A percentile compares a stretch with the other conserved stretches of the same genome.
phyloP scores from a whole-genome alignment of 2,888 invertebrate genomes.

The Eupithecia centaureata region DNA sequence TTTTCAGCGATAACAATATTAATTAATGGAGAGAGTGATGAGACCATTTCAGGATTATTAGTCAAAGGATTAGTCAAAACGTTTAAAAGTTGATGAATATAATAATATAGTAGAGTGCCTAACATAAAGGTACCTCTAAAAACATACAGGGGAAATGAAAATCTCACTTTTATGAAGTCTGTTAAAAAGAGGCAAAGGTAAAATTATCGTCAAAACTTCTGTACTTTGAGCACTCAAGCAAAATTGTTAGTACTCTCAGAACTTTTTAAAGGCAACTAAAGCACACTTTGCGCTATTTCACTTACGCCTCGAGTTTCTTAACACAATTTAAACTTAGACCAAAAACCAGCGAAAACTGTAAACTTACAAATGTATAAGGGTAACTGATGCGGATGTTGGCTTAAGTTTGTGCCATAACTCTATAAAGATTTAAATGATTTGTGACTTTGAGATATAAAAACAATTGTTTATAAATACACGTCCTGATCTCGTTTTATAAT shows the following conservation, averaged over 20 bases:
- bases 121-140: too few species aligned
- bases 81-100: too few species aligned
- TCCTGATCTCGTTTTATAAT: too few species aligned
- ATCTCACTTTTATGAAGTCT: not conserved
- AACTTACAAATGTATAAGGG: not conserved
- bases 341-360: constrained; percentile 5
- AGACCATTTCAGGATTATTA: too few species aligned
- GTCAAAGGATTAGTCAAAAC: too few species aligned
- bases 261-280: constrained; percentile 7
- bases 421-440: too few species aligned
- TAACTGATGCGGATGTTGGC: not conserved
- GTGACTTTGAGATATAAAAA: too few species aligned
- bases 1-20: too few species aligned
- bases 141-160: too few species aligned
- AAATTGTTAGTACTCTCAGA: constrained; percentile 7
- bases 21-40: too few species aligned
- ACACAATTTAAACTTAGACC: constrained; percentile 16
- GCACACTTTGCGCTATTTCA: constrained; percentile 1
- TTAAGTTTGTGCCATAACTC: not conserved
- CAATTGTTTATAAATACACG: too few species aligned
- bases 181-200: not conserved
- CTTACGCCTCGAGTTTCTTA: constrained; percentile 8
- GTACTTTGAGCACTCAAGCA: constrained; percentile 7
- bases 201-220: constrained; percentile 3
- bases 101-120: too few species aligned